Percentiles rank a stretch among this genome's conserved stretches.
phyloP scores from a whole-genome alignment of 2,113 vertebrate species.

The Hippocampus abdominalis region DNA sequence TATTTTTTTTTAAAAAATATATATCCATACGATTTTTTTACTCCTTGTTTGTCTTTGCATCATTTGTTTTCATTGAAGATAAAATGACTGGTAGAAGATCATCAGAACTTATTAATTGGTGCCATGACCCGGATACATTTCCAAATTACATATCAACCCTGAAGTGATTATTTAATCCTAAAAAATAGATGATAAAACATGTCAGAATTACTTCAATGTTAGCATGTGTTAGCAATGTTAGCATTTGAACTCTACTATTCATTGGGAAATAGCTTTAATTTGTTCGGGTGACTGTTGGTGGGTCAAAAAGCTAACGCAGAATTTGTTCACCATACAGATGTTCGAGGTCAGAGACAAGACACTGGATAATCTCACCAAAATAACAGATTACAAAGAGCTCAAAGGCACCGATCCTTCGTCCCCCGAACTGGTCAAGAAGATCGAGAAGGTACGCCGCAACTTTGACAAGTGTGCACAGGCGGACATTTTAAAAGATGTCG shows the following conservation, averaged over 20 bases:
- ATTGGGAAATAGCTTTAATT: not conserved
- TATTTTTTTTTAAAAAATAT: not conserved
- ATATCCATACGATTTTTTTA: constrained; percentile 1
- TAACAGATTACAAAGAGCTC: constrained; percentile 63
- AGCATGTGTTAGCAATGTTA: too few relatives aligned
- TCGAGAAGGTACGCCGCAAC: constrained; percentile 73
- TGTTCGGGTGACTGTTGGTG: not conserved
- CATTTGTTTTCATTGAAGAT: constrained; percentile 11
- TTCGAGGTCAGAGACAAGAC: constrained; percentile 80
- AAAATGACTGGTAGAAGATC: too few relatives aligned
- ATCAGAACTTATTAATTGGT: too few relatives aligned
- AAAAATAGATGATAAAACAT: not conserved
- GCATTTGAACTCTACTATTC: too few relatives aligned
- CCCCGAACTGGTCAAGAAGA: constrained; percentile 78
- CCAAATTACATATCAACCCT: too few relatives aligned
- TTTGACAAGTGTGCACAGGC: constrained; percentile 1
- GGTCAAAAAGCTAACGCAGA: not conserved
- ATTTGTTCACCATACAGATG: constrained; percentile 65
- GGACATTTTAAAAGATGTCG: not conserved
- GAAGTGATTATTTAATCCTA: too few relatives aligned
- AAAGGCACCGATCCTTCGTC: constrained; percentile 76
- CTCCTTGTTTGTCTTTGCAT: constrained; percentile 32
- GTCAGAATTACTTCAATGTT: too few relatives aligned
- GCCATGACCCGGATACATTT: too few relatives aligned
- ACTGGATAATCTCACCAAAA: constrained; percentile 55